phyloP scores from a whole-genome alignment of 2,797 vertebrate species.

The Semaprochilodus insignis region DNA sequence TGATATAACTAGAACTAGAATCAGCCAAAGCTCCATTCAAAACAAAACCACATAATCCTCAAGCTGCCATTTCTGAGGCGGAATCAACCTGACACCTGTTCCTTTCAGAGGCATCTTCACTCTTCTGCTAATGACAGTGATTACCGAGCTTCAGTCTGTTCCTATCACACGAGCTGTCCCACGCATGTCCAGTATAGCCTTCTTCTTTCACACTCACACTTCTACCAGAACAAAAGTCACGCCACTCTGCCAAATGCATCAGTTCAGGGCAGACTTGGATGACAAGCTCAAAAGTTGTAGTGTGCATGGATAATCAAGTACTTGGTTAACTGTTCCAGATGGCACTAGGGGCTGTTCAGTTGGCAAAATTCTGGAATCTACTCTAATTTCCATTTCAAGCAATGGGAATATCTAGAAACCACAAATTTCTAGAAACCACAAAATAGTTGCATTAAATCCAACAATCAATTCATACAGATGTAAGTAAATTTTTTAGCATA shows the following conservation, averaged over 20 bases:
- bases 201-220: conserved; percentile 8
- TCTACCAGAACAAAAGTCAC: conserved; percentile 32
- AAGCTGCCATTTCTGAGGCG: neutral
- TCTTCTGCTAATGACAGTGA: conserved; percentile 44
- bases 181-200: conserved; percentile 39
- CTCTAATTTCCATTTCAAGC: no score
- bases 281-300: neutral
- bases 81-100: conserved; percentile 18
- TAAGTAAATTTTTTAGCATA: no score
- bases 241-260: conserved; percentile 33
- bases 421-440: no score
- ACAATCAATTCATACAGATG: no score
- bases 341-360: no score
- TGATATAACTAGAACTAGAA: conserved; percentile 2
- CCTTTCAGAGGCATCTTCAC: conserved; percentile 26
- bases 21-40: neutral
- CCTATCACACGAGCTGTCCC: conserved; percentile 35
- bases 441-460: no score
- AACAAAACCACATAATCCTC: neutral
- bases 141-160: conserved; percentile 46
- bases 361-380: no score
- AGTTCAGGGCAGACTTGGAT: conserved; percentile 9
- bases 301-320: neutral
- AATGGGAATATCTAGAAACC: no score
- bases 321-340: no score